phyloP scores from a whole-genome alignment of 2,113 vertebrate species.

The Tylochromis polylepis region DNA sequence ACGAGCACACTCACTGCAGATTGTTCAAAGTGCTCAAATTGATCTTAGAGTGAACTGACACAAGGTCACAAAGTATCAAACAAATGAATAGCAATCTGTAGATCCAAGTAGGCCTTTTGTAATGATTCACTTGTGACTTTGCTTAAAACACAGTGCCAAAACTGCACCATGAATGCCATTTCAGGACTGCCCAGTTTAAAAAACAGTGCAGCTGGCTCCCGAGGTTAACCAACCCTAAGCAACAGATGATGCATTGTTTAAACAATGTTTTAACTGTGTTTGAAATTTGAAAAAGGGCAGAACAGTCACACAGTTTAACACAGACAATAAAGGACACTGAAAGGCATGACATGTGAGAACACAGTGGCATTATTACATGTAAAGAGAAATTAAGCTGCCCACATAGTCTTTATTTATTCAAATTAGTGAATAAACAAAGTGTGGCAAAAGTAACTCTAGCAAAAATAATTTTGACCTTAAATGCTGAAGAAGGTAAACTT shows the following conservation, averaged over 20 bases:
- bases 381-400: accelerated
- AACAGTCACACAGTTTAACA: not conserved
- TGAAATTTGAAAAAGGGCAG: not conserved
- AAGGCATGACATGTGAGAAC: not conserved
- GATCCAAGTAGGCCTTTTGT: not conserved
- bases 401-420: accelerated
- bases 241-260: not conserved
- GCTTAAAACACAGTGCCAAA: not conserved
- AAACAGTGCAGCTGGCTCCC: not conserved
- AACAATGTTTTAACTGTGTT: not conserved
- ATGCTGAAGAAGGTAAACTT: accelerated
- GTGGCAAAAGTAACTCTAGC: not conserved
- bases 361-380: not conserved
- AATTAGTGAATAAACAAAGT: not conserved
- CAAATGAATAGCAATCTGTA: not conserved
- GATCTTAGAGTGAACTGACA: not conserved
- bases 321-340: not conserved
- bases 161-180: not conserved
- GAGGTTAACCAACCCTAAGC: not conserved
- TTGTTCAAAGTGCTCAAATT: not conserved
- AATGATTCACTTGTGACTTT: not conserved
- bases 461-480: not conserved
- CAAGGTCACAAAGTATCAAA: too few species aligned
- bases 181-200: not conserved
- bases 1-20: not conserved